Conservation (phyloP, 2,797 vertebrate genomes). For the Notamacropus eugenii region DNA sequence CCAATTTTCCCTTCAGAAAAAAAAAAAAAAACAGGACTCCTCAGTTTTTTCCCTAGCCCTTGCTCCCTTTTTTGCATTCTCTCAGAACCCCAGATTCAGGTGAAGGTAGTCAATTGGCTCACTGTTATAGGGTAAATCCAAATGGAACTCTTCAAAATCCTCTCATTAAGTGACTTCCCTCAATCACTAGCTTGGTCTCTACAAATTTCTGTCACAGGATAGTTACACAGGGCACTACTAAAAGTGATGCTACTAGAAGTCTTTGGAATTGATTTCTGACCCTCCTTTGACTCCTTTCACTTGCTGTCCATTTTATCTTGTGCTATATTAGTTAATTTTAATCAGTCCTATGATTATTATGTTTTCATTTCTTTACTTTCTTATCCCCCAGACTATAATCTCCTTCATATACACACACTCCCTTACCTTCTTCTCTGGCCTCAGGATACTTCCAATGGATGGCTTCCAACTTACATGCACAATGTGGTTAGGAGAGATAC, state of each 20-base stretch:
- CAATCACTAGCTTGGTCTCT: background rate
- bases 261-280: background rate
- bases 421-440: background rate
- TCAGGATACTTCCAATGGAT: background rate
- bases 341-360: background rate
- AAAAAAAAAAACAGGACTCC: background rate
- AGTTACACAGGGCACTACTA: background rate
- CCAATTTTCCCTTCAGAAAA: background rate
- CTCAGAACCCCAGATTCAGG: background rate
- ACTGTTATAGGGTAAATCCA: background rate
- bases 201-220: background rate
- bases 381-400: background rate
- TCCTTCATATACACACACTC: background rate
- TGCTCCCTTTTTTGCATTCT: background rate
- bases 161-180: background rate
- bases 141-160: background rate
- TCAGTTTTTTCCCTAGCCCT: background rate
- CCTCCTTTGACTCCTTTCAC: background rate
- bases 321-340: background rate
- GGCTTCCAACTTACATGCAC: background rate
- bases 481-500: background rate
- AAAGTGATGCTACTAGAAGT: background rate
- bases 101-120: background rate
- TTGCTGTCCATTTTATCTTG: background rate
- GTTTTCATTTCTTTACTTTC: background rate